Base-by-base conservation (phyloP, 1,140 invertebrate species). In the Lordiphosa stackelbergi region DNA sequence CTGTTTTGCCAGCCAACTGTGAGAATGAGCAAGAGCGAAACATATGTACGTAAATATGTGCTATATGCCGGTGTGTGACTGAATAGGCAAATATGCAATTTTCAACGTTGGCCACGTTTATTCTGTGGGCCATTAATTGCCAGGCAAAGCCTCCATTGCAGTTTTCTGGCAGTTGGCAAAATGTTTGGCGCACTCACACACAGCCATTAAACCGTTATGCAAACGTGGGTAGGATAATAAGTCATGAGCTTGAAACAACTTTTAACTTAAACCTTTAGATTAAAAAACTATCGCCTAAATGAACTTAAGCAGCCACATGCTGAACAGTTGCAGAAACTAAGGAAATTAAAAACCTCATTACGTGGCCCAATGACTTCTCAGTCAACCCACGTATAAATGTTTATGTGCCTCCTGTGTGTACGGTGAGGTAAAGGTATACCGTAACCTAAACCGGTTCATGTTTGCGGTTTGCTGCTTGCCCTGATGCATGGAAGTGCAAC, bases 101-200 rank as follows among this genome's bases (percentile, higher is more conserved):
- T 66, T 66, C 62, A 52, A 66, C 53, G 43, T 46, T 46, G 28
- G 10, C 64, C 58, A 65, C 64, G 64, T 66, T 53, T 46, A 36
- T 13, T 31, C 31, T 57, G 55, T 31, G 37, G 60, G 60, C 66
- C 72, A 75, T 75, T 75, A 75, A 75, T 75, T 75, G 72, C 56
- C 46, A 40, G 64, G 49, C 42, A 41, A 38, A 16, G 56, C 46
- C 48, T 24, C 65, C 34, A 46, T 24, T 38, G 36, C 49, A 24
- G 36, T 36, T 22, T 68, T 56, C 53, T 68, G 66, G 57, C 66
- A 69, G 45, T 62, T 61, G 66, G 66, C 66, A 69, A 69, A 66
- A 54, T 61, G 56, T 62, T 69, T 53, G 66, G 65, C 66, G 55
- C 31, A 38, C 41, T 43, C 5, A 42, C 12, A 46, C 22, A 35